phyloP scores from a whole-genome alignment of 2,888 invertebrate genomes.

The Sphaerolaimus hirsutus region DNA sequence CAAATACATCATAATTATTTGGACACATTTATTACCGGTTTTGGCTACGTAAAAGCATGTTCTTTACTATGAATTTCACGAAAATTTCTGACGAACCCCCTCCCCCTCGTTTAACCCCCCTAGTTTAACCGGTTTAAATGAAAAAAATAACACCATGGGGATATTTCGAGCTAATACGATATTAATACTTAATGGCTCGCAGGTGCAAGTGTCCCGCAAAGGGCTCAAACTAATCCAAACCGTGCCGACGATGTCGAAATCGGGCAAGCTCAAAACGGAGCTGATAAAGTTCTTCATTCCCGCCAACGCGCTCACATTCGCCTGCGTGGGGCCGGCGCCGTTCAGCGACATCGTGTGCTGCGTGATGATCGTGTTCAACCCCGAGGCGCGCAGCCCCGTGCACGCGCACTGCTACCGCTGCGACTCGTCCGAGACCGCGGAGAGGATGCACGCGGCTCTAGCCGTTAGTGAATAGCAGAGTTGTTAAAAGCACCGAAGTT shows the following conservation, averaged over 20 bases:
- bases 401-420: conserved; percentile 75
- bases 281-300: conserved; percentile 77
- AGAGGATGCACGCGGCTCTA: conserved; percentile 56
- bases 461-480: too few species aligned
- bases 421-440: conserved; percentile 74
- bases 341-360: conserved; percentile 32
- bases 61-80: too few species aligned
- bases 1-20: too few species aligned
- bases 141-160: too few species aligned
- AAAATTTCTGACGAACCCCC: too few species aligned
- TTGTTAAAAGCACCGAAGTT: too few species aligned
- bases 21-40: too few species aligned
- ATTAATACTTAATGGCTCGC: too few species aligned
- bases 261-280: conserved; percentile 26
- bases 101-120: too few species aligned
- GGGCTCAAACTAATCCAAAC: conserved; percentile 79
- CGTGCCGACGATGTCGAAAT: conserved; percentile 27
- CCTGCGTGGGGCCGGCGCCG: conserved; percentile 43
- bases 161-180: too few species aligned
- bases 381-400: conserved; percentile 70
- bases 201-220: conserved; percentile 44
- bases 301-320: conserved; percentile 70
- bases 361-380: conserved; percentile 71
- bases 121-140: too few species aligned
- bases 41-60: too few species aligned